Conservation (phyloP, 1,140 invertebrate species). For the Drosophila eugracilis region DNA sequence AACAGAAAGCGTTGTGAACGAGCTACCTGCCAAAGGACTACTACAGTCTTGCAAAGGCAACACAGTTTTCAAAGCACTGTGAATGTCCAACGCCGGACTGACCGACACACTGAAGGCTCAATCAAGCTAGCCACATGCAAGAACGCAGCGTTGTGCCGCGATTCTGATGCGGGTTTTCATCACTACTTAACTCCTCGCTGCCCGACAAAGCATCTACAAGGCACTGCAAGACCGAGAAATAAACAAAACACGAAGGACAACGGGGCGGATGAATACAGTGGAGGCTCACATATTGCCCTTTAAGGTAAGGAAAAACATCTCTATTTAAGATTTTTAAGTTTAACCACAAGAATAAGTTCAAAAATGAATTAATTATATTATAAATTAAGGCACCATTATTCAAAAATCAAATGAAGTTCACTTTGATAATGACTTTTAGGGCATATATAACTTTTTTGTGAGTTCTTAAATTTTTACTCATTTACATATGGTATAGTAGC, state of each 20-base stretch:
- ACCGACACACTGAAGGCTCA: conserved; percentile 10
- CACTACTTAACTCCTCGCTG: conserved; percentile 47
- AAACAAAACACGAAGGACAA: conserved; percentile 8
- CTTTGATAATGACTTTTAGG: too few species aligned
- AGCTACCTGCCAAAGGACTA: conserved; percentile 37
- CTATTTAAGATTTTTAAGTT: too few species aligned
- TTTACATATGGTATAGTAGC: too few species aligned
- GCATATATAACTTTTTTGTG: too few species aligned
- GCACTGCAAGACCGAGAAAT: conserved; percentile 64
- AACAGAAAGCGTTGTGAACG: conserved; percentile 14
- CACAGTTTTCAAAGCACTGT: conserved; percentile 49
- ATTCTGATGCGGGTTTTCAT: conserved; percentile 38
- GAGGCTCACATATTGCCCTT: not conserved
- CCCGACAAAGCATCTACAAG: conserved; percentile 61
- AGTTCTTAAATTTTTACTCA: too few species aligned
- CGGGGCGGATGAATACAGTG: conserved; percentile 3
- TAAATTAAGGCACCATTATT: too few species aligned
- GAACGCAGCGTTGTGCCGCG: conserved; percentile 41
- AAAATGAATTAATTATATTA: too few species aligned
- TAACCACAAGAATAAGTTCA: too few species aligned
- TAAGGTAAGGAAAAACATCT: too few species aligned
- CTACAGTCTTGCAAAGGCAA: conserved; percentile 2
- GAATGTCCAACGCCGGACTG: not conserved
- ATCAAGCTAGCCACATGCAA: conserved; percentile 77
- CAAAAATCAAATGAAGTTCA: too few species aligned